Percentiles rank a stretch among this genome's conserved stretches.
phyloP scores from a whole-genome alignment of 2,888 invertebrate genomes.

The Sisyra terminalis region DNA sequence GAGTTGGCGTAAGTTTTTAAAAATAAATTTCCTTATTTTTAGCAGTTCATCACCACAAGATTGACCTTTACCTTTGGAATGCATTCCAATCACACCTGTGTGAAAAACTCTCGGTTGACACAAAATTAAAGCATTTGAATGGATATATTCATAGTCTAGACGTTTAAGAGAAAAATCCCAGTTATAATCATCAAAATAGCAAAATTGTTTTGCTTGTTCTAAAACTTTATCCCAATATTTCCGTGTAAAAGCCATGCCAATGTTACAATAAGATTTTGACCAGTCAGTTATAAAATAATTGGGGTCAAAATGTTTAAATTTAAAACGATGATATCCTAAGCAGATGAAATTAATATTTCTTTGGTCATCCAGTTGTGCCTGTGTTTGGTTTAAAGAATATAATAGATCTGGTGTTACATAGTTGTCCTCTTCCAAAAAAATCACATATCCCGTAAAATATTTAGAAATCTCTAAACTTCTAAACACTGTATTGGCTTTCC shows the following conservation, averaged over 20 bases:
- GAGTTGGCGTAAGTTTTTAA: too few species aligned
- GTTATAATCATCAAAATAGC: slow-evolving; percentile 47
- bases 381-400: slow-evolving; percentile 29
- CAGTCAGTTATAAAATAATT: too few species aligned
- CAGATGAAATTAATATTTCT: too few species aligned
- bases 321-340: too few species aligned
- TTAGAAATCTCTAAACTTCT: slow-evolving; percentile 27
- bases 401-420: slow-evolving; percentile 40
- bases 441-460: slow-evolving; percentile 26
- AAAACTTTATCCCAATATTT: slow-evolving; percentile 34
- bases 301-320: too few species aligned
- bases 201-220: slow-evolving; percentile 37
- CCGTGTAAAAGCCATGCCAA: slow-evolving; percentile 44
- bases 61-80: slow-evolving; percentile 30
- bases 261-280: slow-evolving; percentile 23
- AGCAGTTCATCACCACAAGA: too few species aligned
- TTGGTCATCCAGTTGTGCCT: slow-evolving; percentile 13
- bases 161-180: slow-evolving; percentile 44
- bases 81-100: slow-evolving; percentile 42
- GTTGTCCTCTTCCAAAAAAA: slow-evolving; percentile 45
- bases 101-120: slow-evolving; percentile 41
- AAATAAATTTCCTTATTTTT: too few species aligned
- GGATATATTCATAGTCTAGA: too few species aligned
- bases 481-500: slow-evolving; percentile 41
- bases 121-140: slow-evolving; percentile 24